Conservation (phyloP, 1,140 invertebrate genomes). For the Pentalonia nigronervosa region DNA sequence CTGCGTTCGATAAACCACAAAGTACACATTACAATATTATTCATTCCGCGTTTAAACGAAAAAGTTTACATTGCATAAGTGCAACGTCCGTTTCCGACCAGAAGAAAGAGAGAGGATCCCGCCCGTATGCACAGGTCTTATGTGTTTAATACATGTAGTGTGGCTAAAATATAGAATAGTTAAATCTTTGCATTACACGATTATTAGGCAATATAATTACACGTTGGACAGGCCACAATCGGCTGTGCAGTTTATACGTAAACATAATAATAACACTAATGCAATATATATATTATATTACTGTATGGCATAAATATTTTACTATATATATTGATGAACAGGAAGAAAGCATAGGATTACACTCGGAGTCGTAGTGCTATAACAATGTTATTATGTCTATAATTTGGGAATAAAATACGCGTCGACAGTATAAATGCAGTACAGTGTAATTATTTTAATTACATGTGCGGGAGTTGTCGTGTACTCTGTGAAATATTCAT, state of each 20-base stretch:
- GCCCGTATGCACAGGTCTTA: neutral
- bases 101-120: neutral
- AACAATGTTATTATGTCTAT: neutral
- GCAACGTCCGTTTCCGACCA: neutral
- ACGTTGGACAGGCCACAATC: neutral
- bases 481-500: neutral
- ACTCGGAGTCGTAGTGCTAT: neutral
- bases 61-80: slow-evolving; percentile 4
- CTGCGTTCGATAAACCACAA: neutral
- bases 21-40: neutral
- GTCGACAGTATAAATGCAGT: neutral
- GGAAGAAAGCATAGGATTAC: neutral
- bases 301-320: neutral
- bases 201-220: neutral
- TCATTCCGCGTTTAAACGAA: neutral
- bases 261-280: neutral
- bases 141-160: neutral
- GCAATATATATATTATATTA: neutral
- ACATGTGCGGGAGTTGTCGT: neutral
- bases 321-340: neutral
- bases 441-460: neutral
- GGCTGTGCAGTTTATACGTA: neutral
- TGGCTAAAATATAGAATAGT: neutral
- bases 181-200: neutral
- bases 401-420: neutral